Base-by-base conservation (phyloP, 2,113 vertebrate species). In the Myotis lucifugus region DNA sequence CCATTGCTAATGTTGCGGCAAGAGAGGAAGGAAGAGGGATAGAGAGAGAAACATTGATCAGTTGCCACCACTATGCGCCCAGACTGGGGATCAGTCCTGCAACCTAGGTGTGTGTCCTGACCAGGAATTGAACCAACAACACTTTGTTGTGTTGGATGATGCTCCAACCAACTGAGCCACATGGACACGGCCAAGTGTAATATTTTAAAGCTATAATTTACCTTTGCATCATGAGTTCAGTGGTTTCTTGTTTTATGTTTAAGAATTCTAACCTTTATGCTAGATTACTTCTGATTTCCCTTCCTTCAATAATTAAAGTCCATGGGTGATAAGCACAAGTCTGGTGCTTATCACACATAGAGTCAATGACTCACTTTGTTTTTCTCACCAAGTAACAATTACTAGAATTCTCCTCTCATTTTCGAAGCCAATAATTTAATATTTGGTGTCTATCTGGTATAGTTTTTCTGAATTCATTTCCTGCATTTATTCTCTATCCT, bases 281-380 rank as follows among this genome's bases (percentile, higher is more conserved):
- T 88, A 18, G 8, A 54, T 61, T 82, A 27, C 11, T 86, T 91
- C 29, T 93, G 13, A 46, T 88, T 91, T 82, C 8, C 70, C 34
- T 74, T 69, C 50, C 14, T 91, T 92, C 32, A 94, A 88, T 54
- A 25, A 95, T 42, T 70, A 56, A 84, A 81, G 29, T 67, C 12
- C 11, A 12, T 2, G 46, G 8, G 10, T 46, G 46, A 46, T 46
- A 11, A 46, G 46, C 46, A 10, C 46, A 9, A 46, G 10, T 8
- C 37, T 76, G 6, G 23, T 37, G 50, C 76, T 79, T 78, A 81
- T 54, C 70, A 87, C 54, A 25, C 6, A 8, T 8, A 29, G 2
- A 8, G 14, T 54, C 25, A 12, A 27, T 29, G n/a, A 40, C 13
- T 94, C 11, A n/a, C 40, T 74, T 50, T 34, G 27, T 88, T 59